Conservation (phyloP, 2,113 vertebrate genomes). For the Muntiacus muntjak region DNA sequence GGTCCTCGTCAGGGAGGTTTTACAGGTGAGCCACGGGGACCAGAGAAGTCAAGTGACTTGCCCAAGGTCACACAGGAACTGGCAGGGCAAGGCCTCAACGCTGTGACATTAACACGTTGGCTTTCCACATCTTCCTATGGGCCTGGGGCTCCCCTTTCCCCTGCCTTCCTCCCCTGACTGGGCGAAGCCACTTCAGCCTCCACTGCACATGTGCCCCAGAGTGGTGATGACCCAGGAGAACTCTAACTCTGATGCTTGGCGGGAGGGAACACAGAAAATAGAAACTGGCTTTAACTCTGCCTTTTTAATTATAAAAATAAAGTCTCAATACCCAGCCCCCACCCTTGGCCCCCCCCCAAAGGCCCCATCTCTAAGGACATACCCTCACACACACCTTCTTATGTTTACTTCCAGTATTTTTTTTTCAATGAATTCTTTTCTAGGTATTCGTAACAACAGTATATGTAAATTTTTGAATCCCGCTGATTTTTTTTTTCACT, state of each 20-base stretch:
- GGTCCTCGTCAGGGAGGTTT: not conserved
- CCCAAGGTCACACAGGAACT: not conserved
- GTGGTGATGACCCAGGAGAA: not conserved
- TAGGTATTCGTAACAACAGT: rapidly evolving
- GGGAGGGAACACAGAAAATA: not conserved
- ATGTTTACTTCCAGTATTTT: not conserved
- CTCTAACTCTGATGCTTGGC: not conserved
- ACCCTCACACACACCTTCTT: rapidly evolving
- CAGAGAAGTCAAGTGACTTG: not conserved
- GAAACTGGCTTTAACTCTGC: not conserved
- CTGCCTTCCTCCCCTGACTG: rapidly evolving
- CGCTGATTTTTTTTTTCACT: not conserved
- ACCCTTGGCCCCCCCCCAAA: rapidly evolving
- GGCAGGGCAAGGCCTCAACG: not conserved
- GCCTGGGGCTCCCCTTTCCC: rapidly evolving
- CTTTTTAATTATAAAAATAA: not conserved
- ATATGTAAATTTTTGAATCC: not conserved
- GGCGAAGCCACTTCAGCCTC: rapidly evolving
- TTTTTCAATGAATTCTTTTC: not conserved
- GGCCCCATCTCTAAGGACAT: rapidly evolving
- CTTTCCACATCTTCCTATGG: rapidly evolving
- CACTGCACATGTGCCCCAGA: rapidly evolving
- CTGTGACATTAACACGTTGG: rapidly evolving
- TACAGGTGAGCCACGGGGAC: not conserved
- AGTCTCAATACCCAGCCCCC: not conserved